Evolutionary conservation across 2,888 invertebrate species (phyloP), one percentile per base, ranked within the genome.

Genomic region (Terebella lapidaria): DNA sequence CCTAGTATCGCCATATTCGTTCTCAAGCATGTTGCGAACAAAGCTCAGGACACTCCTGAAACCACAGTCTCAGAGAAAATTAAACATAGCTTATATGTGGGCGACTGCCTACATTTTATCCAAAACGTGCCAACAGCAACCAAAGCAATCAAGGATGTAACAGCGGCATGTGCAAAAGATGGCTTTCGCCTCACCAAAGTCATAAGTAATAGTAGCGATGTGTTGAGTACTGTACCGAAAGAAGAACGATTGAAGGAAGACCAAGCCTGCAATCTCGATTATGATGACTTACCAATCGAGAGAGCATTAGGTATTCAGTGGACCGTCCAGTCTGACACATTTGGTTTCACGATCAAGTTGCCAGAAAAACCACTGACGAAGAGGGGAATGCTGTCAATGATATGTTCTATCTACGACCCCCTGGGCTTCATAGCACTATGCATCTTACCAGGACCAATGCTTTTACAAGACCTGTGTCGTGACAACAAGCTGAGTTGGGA

Each of bases 371-470:
- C 69, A 3, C 20, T 61, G 1, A 64, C 65, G 2, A 62, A 68
- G 29, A 52, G 69, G 30, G 67, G 66, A 3, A 53, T 71, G 2
- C 45, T 71, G 3, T 67, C 69, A 3, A 62, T 64, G 2, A 58
- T 70, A 2, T 54, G 59, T 26, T 65, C 62, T 1, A 46, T 70
- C 2, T 68, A 68, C 55, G 70, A 70, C 58, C 68, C 70, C 0
- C 56, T 70, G 29, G 69, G 66, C 4, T 49, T 71, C 29, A 60
- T 71, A 27, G 47, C 70, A 0, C 70, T 68, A 25, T 56, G 68
- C 27, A 10, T 65, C 10, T 53, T 68, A 5, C 25, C 53, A 15
- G 65, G 62, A 20, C 68, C 67, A 42, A 54, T 61, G 35, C 62
- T 68, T 5, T 45, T 70, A 2, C 70, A 70, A 47, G 27, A 62